These are phyloP conservation scores for Trachelipus rathkii DNA, from an alignment of 1,140 invertebrate species.

Conservation along the genomic window DNA sequence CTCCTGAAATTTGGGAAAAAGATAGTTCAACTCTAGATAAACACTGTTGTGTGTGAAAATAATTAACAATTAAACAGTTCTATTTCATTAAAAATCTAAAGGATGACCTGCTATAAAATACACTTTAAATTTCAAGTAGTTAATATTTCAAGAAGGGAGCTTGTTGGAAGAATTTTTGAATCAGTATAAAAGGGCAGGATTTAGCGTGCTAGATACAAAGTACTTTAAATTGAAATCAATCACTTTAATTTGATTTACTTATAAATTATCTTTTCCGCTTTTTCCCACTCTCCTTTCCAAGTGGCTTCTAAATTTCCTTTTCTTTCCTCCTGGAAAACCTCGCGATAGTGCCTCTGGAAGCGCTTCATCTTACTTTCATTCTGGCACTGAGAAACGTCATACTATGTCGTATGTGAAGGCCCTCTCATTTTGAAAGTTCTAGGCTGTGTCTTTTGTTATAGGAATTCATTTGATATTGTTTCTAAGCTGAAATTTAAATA, in stretches of 20 bases:
- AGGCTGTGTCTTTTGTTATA: constrained; percentile 53
- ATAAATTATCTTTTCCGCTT: constrained; percentile 24
- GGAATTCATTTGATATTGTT: constrained; percentile 46
- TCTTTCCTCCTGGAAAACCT: constrained; percentile 50
- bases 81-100: too few relatives aligned
- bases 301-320: constrained; percentile 51
- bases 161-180: too few relatives aligned
- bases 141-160: too few relatives aligned
- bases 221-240: not conserved
- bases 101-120: not conserved
- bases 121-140: not conserved
- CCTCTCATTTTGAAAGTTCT: constrained; percentile 54
- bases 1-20: constrained; percentile 50
- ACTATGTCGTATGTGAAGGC: constrained; percentile 57
- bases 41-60: too few relatives aligned
- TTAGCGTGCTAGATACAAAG: too few relatives aligned
- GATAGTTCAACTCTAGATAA: too few relatives aligned
- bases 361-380: too few relatives aligned
- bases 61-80: too few relatives aligned
- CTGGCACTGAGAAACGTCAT: constrained; percentile 52
- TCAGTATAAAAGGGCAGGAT: too few relatives aligned
- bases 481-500: too few relatives aligned
- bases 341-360: constrained; percentile 54
- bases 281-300: constrained; percentile 51
- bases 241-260: constrained; percentile 8